phyloP scores from a whole-genome alignment of 2,113 vertebrate species.

The Rhagologus leucostigma region DNA sequence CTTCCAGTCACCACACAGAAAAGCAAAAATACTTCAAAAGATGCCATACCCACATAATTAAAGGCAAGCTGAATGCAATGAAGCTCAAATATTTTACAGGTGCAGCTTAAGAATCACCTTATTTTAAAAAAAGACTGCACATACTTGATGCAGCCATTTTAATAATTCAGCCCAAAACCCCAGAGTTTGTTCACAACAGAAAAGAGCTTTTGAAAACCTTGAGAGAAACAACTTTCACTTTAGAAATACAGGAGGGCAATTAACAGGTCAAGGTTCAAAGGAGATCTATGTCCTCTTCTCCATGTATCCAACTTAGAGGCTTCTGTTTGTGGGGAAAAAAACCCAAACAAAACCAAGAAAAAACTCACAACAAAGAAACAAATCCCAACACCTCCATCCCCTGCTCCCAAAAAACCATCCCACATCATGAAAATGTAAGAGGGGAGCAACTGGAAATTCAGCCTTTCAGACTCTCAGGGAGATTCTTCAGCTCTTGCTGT shows the following conservation, averaged over 20 bases:
- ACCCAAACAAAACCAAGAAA: not conserved
- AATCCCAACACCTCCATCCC: not conserved
- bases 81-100: not conserved
- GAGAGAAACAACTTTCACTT: not conserved
- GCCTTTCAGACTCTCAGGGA: not conserved
- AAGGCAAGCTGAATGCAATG: not conserved
- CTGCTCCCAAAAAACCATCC: not conserved
- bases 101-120: not conserved
- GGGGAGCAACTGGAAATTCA: not conserved
- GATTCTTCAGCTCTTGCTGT: not conserved
- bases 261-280: not conserved
- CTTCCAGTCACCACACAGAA: not conserved
- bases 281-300: not conserved
- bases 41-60: not conserved
- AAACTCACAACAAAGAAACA: not conserved
- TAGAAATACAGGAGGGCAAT: not conserved
- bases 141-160: not conserved
- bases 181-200: not conserved
- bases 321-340: not conserved
- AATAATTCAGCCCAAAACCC: not conserved
- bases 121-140: not conserved
- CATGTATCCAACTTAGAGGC: not conserved
- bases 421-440: not conserved
- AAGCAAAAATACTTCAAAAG: not conserved
- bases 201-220: not conserved